These are phyloP conservation scores for Phalacrocorax pelagicus DNA, from an alignment of 2,113 vertebrate genomes.

Conservation along the genomic window DNA sequence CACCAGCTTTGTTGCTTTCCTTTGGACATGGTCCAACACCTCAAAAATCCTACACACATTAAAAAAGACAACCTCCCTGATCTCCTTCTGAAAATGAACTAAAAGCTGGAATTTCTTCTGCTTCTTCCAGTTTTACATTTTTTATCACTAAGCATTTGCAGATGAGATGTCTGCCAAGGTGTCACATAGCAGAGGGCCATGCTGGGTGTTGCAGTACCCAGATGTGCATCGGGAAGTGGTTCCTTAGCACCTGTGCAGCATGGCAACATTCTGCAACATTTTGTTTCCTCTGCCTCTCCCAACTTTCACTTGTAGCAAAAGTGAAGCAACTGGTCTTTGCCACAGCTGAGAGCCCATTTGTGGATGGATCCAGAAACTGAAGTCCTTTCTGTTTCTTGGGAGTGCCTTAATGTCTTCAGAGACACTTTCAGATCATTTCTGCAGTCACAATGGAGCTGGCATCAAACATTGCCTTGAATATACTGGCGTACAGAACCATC, in stretches of 20 bases:
- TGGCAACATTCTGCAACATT: fast-evolving
- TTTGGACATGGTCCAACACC: no score
- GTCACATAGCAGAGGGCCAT: not conserved
- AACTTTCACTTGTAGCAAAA: not conserved
- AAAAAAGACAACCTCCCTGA: not conserved
- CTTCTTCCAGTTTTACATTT: not conserved
- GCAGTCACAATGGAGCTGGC: not conserved
- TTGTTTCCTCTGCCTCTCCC: not conserved
- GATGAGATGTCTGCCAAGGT: not conserved
- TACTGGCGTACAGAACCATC: not conserved
- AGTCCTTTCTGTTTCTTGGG: not conserved
- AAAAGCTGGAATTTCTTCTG: not conserved
- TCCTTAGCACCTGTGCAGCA: not conserved
- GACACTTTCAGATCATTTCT: not conserved
- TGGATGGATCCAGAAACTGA: not conserved
- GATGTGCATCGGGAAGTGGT: not conserved
- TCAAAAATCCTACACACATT: not conserved
- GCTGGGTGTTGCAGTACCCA: not conserved
- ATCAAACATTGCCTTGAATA: not conserved
- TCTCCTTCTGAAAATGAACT: not conserved
- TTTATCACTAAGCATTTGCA: not conserved
- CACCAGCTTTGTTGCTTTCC: no score
- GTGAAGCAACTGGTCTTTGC: not conserved
- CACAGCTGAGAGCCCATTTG: not conserved
- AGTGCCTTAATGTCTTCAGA: not conserved